These are phyloP conservation scores for Hydropsyche betteni DNA, from an alignment of 2,888 invertebrate species.

Conservation along the genomic window DNA sequence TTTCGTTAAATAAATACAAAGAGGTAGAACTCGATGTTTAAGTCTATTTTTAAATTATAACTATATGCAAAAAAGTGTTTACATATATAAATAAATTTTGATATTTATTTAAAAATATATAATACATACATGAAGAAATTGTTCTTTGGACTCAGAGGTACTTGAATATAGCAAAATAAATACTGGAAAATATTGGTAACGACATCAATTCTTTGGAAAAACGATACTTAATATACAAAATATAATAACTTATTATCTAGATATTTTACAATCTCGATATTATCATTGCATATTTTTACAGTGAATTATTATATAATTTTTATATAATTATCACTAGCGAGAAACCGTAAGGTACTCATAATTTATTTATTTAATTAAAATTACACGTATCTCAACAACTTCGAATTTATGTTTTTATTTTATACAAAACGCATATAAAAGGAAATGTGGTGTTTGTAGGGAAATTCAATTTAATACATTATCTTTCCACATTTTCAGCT, in stretches of 20 bases:
- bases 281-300: slow-evolving; percentile 42
- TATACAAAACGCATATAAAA: slow-evolving; percentile 27
- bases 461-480: background rate
- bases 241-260: slow-evolving; percentile 38
- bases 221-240: slow-evolving; percentile 43
- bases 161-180: slow-evolving; percentile 38
- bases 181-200: slow-evolving; percentile 48
- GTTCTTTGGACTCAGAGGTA: slow-evolving; percentile 49
- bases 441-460: slow-evolving; percentile 9
- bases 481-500: too few species aligned
- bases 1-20: slow-evolving; percentile 43
- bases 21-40: slow-evolving; percentile 52
- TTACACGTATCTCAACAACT: slow-evolving; percentile 26
- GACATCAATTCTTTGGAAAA: slow-evolving; percentile 49
- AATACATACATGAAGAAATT: slow-evolving; percentile 51
- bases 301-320: slow-evolving; percentile 34
- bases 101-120: slow-evolving; percentile 46
- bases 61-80: slow-evolving; percentile 27
- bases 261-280: slow-evolving; percentile 42
- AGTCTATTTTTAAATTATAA: slow-evolving; percentile 45
- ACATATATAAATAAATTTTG: slow-evolving; percentile 51
- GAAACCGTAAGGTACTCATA: background rate
- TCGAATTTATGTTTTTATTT: slow-evolving; percentile 12
- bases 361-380: slow-evolving; percentile 20
- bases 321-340: slow-evolving; percentile 39